Conservation (phyloP, 2,797 vertebrate genomes). For the Lepidocolaptes lacrymiger region DNA sequence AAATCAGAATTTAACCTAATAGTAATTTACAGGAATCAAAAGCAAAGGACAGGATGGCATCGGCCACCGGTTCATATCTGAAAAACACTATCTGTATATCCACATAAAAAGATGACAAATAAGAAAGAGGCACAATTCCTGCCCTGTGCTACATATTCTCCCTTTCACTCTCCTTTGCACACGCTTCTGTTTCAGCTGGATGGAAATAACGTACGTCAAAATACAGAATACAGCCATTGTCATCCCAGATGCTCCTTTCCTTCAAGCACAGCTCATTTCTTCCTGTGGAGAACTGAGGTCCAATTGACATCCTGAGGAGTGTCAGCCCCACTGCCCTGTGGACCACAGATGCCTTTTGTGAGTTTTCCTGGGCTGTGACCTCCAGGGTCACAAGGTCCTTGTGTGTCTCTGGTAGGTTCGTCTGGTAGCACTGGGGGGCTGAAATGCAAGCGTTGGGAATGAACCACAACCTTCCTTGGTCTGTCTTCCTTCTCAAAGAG, state of each 20-base stretch:
- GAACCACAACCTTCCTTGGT: neutral
- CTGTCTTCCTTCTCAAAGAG: neutral
- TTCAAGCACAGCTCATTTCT: neutral
- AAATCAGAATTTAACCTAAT: neutral
- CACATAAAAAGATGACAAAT: neutral
- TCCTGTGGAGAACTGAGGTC: neutral
- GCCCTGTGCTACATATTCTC: neutral
- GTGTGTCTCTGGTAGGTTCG: rapidly evolving
- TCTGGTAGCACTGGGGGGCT: neutral
- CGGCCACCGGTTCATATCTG: neutral
- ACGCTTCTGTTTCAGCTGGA: neutral
- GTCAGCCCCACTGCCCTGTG: neutral
- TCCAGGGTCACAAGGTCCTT: neutral
- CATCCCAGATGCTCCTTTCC: neutral
- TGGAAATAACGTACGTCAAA: neutral
- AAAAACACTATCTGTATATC: neutral
- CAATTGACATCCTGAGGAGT: neutral
- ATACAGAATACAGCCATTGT: constrained; percentile 18
- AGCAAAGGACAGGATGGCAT: neutral
- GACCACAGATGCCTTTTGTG: constrained; percentile 40
- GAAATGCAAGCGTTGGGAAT: neutral
- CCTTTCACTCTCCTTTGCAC: neutral
- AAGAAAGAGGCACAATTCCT: neutral
- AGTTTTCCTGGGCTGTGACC: neutral
- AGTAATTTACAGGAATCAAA: neutral